Base-by-base conservation (phyloP, 2,797 vertebrate species). In the Gambelia wislizenii region DNA sequence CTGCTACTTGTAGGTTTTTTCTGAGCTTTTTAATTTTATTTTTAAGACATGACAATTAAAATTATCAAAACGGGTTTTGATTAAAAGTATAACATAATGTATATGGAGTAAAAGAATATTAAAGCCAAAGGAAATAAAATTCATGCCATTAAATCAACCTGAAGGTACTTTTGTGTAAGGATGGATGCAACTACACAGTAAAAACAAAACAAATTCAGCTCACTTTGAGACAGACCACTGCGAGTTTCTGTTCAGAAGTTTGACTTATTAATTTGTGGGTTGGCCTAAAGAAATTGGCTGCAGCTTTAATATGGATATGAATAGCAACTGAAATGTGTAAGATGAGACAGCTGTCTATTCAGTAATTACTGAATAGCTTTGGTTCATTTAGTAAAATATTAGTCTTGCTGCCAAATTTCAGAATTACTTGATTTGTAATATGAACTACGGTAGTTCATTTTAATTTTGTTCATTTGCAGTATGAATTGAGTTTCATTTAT, bases 391-490 rank as follows among this genome's bases (percentile, higher is more conserved):
- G 14, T 67, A 80, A 75, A 85, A 27, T 25, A 76, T 44, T n/a
- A 42, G n/a, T 36, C 14, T 54, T 72, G 49, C 6, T 84, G 49
- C 83, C 36, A 54, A 84, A 39, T 49, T 84, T 84, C 67, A 27
- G 67, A 84, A 69, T 72, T 84, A 54, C n/a, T 25, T 56, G 69
- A 36, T 84, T 74, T 84, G n/a, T 36, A 84, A 69, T 20, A 44
- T 59, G 52, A 80, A 39, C 54, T 56, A n/a, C n/a, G n/a, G n/a
- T n/a, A 36, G 30, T 25, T 20, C 47, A 77, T 56, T 80, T 80
- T 36, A 22, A 39, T 80, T 56, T 36, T 56, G 49, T 56, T 36
- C 52, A 80, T 54, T 22, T 80, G 49, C 52, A 56, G 18, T 80
- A 56, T 49, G 36, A 42, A 74, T 54, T 85, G 7, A 42, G 25